phyloP scores from a whole-genome alignment of 2,797 vertebrate species.

The Epinephelus coioides region DNA sequence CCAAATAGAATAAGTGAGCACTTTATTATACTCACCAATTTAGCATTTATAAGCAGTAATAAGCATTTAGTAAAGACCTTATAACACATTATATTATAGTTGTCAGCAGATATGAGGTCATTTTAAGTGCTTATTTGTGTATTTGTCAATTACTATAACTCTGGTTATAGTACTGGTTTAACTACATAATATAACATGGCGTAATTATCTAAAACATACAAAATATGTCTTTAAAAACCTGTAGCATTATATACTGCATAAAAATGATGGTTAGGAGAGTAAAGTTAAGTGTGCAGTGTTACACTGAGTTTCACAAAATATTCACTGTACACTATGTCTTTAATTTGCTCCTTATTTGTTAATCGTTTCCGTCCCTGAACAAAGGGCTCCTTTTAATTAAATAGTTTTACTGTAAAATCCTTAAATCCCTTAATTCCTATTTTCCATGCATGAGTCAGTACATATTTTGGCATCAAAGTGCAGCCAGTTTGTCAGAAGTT shows the following conservation, averaged over 20 bases:
- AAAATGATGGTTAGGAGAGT: too few relatives aligned
- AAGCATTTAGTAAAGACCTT: not conserved
- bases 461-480: constrained; percentile 12
- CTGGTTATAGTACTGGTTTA: too few relatives aligned
- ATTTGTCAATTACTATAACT: too few relatives aligned
- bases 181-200: too few relatives aligned
- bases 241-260: too few relatives aligned
- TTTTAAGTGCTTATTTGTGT: too few relatives aligned
- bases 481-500: not conserved
- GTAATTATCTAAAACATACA: too few relatives aligned
- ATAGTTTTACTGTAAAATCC: constrained; percentile 39
- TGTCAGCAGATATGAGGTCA: too few relatives aligned
- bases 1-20: not conserved
- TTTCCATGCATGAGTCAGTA: constrained; percentile 25
- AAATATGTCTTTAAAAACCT: too few relatives aligned
- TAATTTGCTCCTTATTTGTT: not conserved
- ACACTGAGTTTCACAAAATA: too few relatives aligned
- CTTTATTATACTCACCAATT: not conserved
- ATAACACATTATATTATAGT: not conserved
- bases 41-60: not conserved
- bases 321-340: not conserved
- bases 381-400: constrained; percentile 31
- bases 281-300: too few relatives aligned
- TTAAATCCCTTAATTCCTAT: constrained; percentile 48
- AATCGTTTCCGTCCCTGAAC: not conserved